Evolutionary conservation across 2,113 vertebrate genomes (phyloP).

Genomic region (Mus pahari): DNA sequence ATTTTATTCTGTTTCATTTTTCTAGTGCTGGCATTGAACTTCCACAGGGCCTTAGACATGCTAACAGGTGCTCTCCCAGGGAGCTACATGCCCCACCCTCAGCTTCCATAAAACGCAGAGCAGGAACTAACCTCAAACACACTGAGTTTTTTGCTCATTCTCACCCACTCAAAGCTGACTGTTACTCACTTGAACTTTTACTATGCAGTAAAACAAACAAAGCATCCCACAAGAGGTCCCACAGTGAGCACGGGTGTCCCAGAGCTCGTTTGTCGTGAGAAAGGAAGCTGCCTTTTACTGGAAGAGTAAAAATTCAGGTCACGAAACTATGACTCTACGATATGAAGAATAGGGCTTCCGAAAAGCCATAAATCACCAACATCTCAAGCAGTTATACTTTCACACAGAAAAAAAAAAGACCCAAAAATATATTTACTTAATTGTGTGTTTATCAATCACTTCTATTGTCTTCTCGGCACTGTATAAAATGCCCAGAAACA

Average conservation of each 20-base stretch:
- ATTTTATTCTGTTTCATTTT: background rate
- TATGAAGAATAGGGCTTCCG: background rate
- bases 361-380: background rate
- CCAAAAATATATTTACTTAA: constrained; percentile 38
- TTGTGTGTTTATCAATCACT: background rate
- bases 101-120: background rate
- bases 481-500: background rate
- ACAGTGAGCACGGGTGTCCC: background rate
- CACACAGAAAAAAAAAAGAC: background rate
- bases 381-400: constrained; percentile 34
- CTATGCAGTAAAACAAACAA: background rate
- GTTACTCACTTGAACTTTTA: background rate
- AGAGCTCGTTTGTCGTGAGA: background rate
- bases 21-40: too few relatives aligned
- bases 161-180: background rate
- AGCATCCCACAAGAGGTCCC: background rate
- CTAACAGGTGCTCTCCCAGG: background rate
- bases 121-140: background rate
- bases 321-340: background rate
- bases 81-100: background rate
- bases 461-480: background rate
- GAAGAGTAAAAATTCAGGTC: constrained; percentile 21
- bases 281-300: background rate
- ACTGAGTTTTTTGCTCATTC: background rate
- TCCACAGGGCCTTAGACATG: background rate